Evolutionary conservation across 2,888 invertebrate species (phyloP), one percentile per base, ranked within the genome.

Genomic region (Caenorhabditis sp.): DNA sequence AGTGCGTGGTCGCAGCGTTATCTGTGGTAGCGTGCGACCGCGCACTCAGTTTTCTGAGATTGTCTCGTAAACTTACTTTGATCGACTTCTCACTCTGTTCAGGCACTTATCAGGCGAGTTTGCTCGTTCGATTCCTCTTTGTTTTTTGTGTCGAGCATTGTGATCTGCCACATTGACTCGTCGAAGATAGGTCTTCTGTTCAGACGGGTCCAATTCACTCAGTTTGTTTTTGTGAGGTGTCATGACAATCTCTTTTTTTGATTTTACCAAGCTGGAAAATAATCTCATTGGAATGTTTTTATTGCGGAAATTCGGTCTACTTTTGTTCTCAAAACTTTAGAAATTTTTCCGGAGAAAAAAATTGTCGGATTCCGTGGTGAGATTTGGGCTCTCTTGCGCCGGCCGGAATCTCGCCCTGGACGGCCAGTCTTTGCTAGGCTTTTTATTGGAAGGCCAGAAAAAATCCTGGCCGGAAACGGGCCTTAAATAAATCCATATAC

Each of bases 141-240:
- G 77, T 23, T 72, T 70, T 2, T 68, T 71, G 54, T 83, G 81
- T 51, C 74, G 67, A n/a, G 54, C 71, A 50, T 85, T 85, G 77
- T 85, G 83, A 63, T 81, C 83, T 17, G 67, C 55, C 8, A 85
- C 84, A 59, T 81, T 75, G 8, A 85, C 83, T 1, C 82, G 77
- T 17, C 82, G 80, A 1, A 82, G 78, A 59, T 78, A 75, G 0
- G 79, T 59, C 54, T 79, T 81, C 77, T 81, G 83, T 21, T 83
- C 81, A 1, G 74, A 65, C 14, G 74, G 66, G 24, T 72, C 74
- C 71, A 83, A 55, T 36, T 80, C 80, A 60, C 79, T 79, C 51
- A 84, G 62, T 58, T 84, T 84, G 74, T 83, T 84, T 66, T 85
- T 85, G 71, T 85, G 85, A 1, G 85, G 85, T n/a, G 82, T 78